A percentile compares a stretch with the other conserved stretches of the same genome.
Conservation (phyloP, 2,797 vertebrate genomes). For the Galagoides demidoff region DNA sequence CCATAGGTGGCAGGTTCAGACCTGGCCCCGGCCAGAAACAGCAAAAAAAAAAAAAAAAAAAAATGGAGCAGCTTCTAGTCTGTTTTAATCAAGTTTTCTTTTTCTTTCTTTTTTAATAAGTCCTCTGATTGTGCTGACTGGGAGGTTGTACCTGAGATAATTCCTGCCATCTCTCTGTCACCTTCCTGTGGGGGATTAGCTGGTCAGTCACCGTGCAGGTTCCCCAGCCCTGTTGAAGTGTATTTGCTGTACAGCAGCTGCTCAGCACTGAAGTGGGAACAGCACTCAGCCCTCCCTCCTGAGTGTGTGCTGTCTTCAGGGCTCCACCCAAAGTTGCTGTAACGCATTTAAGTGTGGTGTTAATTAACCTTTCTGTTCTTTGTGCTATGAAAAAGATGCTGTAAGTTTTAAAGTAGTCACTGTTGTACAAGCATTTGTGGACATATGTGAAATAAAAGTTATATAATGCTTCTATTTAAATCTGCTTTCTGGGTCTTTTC, state of each 20-base stretch:
- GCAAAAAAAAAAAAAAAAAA: too few relatives aligned
- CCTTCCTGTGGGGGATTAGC: neutral
- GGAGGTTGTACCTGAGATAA: neutral
- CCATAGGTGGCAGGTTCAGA: too few relatives aligned
- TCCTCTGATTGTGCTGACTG: neutral
- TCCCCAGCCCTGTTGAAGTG: rapidly evolving
- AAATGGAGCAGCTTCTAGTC: neutral
- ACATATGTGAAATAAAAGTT: constrained; percentile 72
- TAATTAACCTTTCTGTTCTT: neutral
- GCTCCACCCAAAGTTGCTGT: neutral
- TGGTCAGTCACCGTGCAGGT: neutral
- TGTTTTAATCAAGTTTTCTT: neutral
- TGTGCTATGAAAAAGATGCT: neutral
- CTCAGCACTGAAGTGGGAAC: neutral
- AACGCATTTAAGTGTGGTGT: neutral
- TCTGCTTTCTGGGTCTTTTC: constrained; percentile 47
- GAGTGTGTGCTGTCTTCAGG: neutral
- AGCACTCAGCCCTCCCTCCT: neutral
- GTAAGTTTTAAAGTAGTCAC: neutral
- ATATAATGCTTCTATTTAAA: neutral
- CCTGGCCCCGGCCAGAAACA: too few relatives aligned
- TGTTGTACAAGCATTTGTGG: constrained; percentile 38
- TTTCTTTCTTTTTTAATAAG: neutral
- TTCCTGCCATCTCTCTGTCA: rapidly evolving
- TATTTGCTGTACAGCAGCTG: neutral